Evolutionary conservation across 2,888 invertebrate genomes (phyloP).

Genomic region (Epistrophella euchroma): DNA sequence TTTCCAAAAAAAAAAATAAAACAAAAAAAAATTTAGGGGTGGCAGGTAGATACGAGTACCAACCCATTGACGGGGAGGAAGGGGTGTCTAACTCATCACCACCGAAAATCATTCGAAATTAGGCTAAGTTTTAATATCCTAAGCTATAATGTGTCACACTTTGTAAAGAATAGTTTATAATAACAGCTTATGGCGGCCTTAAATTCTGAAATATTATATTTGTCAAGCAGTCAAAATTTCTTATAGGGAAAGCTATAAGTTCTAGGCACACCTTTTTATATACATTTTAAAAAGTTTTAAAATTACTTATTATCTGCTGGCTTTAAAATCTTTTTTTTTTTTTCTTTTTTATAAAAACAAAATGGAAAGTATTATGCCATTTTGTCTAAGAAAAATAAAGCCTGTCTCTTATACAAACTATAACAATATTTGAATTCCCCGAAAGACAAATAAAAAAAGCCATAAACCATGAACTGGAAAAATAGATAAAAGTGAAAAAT

Average conservation of each 20-base stretch:
- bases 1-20: constrained; percentile 14
- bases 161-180: constrained; percentile 26
- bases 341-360: too few species aligned
- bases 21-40: not conserved
- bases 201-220: not conserved
- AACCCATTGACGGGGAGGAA: not conserved
- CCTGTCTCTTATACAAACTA: too few species aligned
- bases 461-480: too few species aligned
- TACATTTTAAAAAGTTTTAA: too few species aligned
- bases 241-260: not conserved
- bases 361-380: too few species aligned
- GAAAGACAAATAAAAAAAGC: too few species aligned
- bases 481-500: too few species aligned
- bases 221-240: not conserved
- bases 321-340: too few species aligned
- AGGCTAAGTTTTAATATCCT: constrained; percentile 21
- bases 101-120: constrained; percentile 16
- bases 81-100: constrained; percentile 1
- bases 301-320: too few species aligned
- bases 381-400: too few species aligned
- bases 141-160: constrained; percentile 3
- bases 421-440: too few species aligned
- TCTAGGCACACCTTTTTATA: not conserved
- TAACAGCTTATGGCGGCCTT: constrained; percentile 9
- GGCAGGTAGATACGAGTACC: not conserved